A percentile compares a stretch with the other conserved stretches of the same genome.
phyloP scores from a whole-genome alignment of 2,888 invertebrate species.

The Dolomedes plantarius region DNA sequence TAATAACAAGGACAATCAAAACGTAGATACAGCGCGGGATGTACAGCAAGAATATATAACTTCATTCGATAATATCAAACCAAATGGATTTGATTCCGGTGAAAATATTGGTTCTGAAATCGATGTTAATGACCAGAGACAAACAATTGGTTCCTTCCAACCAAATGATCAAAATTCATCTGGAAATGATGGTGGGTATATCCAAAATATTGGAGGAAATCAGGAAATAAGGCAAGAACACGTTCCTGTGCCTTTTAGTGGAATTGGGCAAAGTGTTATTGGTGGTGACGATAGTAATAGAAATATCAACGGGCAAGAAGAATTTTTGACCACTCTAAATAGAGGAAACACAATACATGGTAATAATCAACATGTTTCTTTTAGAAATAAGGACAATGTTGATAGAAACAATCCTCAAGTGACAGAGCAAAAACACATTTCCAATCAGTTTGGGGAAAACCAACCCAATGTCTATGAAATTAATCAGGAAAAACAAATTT shows the following conservation, averaged over 20 bases:
- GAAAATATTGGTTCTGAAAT: neutral
- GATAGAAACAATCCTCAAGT: neutral
- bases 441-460: neutral
- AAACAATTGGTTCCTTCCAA: neutral
- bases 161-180: neutral
- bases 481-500: neutral
- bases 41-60: neutral
- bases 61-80: neutral
- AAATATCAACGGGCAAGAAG: neutral
- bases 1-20: neutral
- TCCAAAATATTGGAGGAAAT: neutral
- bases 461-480: neutral
- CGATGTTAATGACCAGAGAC: neutral
- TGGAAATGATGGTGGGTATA: neutral
- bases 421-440: neutral
- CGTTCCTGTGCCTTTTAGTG: neutral
- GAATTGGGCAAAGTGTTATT: neutral
- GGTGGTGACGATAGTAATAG: neutral
- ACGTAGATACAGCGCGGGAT: neutral
- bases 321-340: neutral
- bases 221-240: neutral
- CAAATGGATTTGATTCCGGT: neutral
- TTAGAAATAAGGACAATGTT: no score
- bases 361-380: neutral
- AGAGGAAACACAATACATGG: neutral